Evolutionary conservation across 37 sponge, comb jelly and placozoan genomes (phyloP).

Genomic region (Haliclona indistincta): DNA sequence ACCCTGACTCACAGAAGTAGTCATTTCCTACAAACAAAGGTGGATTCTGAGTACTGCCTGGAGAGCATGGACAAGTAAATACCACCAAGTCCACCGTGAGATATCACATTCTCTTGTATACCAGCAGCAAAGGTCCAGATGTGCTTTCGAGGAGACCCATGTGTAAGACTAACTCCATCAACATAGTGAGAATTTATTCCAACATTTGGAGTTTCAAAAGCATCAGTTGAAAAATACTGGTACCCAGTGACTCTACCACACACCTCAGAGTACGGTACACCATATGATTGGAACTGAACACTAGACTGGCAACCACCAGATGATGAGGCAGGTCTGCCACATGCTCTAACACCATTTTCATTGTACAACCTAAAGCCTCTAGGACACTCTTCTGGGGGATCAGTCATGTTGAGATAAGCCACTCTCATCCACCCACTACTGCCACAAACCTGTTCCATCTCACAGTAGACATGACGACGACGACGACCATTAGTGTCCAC

Average conservation of each 20-base stretch:
- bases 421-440: conserved; percentile 7
- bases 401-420: conserved; percentile 26
- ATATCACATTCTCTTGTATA: not conserved
- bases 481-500: not conserved
- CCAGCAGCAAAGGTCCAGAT: conserved; percentile 30
- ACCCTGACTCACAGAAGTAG: conserved; percentile 1
- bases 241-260: conserved; percentile 25
- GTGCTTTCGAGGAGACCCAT: conserved; percentile 26
- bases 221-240: conserved; percentile 1
- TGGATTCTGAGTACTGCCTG: not conserved
- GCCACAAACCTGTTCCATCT: conserved; percentile 14
- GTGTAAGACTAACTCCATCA: conserved; percentile 32
- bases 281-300: not conserved
- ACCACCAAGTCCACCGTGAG: too few species aligned
- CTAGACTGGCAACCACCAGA: not conserved
- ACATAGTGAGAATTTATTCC: conserved; percentile 9
- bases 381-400: conserved; percentile 10
- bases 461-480: conserved; percentile 14
- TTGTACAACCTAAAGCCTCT: not conserved
- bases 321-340: not conserved
- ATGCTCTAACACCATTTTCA: conserved; percentile 9
- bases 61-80: conserved; percentile 2
- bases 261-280: conserved; percentile 12
- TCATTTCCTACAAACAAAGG: conserved; percentile 7
- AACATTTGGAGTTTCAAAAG: not conserved